Evolutionary conservation across 2,113 vertebrate genomes (phyloP).

Genomic region (Sisor rabdophorus): DNA sequence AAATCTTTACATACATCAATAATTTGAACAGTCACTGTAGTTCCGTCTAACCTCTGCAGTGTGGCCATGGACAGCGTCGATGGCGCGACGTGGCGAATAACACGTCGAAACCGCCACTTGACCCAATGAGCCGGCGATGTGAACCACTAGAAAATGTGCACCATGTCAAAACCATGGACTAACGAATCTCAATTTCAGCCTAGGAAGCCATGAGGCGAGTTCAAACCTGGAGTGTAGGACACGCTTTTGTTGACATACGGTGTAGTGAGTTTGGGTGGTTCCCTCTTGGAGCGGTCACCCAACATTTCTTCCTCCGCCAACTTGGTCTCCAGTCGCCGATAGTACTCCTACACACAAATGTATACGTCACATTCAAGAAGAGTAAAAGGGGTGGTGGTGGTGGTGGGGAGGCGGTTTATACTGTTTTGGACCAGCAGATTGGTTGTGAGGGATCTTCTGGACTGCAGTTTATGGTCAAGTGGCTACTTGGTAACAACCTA

Average conservation of each 20-base stretch:
- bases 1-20: background rate
- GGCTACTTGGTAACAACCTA: background rate
- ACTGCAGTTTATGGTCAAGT: too few relatives aligned
- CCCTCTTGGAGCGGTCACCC: conserved; percentile 72
- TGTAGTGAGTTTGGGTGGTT: conserved; percentile 83
- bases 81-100: conserved; percentile 89
- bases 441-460: too few relatives aligned
- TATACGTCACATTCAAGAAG: too few relatives aligned
- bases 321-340: conserved; percentile 79
- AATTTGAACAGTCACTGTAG: background rate
- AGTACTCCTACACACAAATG: conserved; percentile 74
- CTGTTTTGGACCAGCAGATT: too few relatives aligned
- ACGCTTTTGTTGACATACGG: conserved; percentile 87
- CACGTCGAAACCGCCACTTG: conserved; percentile 93
- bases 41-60: conserved; percentile 70
- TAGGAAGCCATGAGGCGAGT: background rate
- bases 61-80: conserved; percentile 79
- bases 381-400: too few relatives aligned
- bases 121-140: conserved; percentile 88
- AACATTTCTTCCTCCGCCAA: conserved; percentile 80
- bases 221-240: conserved; percentile 79
- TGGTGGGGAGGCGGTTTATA: too few relatives aligned
- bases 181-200: background rate
- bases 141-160: conserved; percentile 74
- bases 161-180: background rate